These are phyloP conservation scores for Athripsodes cinereus DNA, from an alignment of 2,888 invertebrate genomes.

Conservation along the genomic window DNA sequence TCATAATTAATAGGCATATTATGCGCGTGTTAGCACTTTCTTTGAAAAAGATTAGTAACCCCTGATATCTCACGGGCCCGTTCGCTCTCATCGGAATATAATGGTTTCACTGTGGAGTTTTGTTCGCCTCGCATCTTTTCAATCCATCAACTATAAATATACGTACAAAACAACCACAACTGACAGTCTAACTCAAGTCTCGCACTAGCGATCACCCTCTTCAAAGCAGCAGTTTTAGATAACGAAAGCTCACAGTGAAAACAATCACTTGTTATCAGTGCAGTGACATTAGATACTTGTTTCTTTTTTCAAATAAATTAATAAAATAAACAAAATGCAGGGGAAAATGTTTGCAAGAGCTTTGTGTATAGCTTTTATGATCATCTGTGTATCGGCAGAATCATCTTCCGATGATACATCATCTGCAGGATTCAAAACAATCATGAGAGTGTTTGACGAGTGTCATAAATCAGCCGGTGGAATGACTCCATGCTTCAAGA, in stretches of 20 bases:
- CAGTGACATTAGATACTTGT: not conserved
- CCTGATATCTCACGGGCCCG: conserved; percentile 9
- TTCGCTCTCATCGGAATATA: conserved; percentile 12
- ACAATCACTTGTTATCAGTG: conserved; percentile 1
- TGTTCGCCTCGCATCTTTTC: conserved; percentile 6
- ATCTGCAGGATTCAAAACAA: conserved; percentile 57
- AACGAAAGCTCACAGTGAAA: not conserved
- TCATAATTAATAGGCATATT: too few species aligned
- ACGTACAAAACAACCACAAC: conserved; percentile 8
- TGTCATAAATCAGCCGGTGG: conserved; percentile 63
- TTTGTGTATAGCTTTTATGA: conserved; percentile 35
- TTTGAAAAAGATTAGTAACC: too few species aligned
- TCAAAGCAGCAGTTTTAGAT: not conserved
- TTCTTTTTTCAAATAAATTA: not conserved
- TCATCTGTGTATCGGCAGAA: conserved; percentile 30
- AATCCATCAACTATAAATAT: conserved; percentile 23
- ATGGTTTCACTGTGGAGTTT: not conserved
- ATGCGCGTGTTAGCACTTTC: too few species aligned
- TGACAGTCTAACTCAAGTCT: conserved; percentile 21
- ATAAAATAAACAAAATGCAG: conserved; percentile 11
- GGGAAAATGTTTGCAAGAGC: conserved; percentile 28
- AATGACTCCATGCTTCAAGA: conserved; percentile 70
- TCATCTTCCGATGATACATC: conserved; percentile 35
- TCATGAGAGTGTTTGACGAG: conserved; percentile 71
- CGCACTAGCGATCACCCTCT: conserved; percentile 22